Evolutionary conservation across 2,888 invertebrate species (phyloP), one percentile per base, ranked within the genome.

Genomic region (Hirtodrosophila alboralis): DNA sequence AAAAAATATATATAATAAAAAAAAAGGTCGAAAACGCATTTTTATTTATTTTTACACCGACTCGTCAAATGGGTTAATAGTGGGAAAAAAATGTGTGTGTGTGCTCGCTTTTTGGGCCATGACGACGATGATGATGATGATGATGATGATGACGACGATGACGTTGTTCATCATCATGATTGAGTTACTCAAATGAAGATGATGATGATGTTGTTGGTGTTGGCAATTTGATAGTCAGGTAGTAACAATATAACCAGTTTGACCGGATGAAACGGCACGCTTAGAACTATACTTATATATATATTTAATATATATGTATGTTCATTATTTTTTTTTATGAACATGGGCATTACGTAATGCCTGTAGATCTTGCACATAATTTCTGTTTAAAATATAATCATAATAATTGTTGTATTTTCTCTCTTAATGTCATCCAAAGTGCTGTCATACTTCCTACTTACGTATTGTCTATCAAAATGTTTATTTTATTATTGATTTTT

Each of bases 51-150:
- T 84, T 81, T 78, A 81, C 71, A 80, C 58, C 44, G 53, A 52
- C 49, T 56, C 64, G 63, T 73, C 56, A 77, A 84, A 77, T 77
- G 81, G 84, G 83, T 84, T 78, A 78, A 84, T 75, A 74, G 77
- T 74, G 71, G 71, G 66, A 77, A 84, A 69, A n/a, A n/a, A n/a
- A n/a, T n/a, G n/a, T n/a, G n/a, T n/a, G n/a, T 70, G 57, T 62
- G 53, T 41, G 53, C 53, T 67, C 72, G 48, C n/a, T 45, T 30
- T 56, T 70, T 51, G 47, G 71, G 71, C 71, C 65, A 64, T 63
- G 65, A 48, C 57, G 44, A 40, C 47, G 41, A 30, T 63, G 43
- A 31, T 23, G n/a, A n/a, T n/a, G n/a, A 64, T 63, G 65, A 48
- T 51, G 44, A 40, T 45, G 41, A 30, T 63, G 43, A 31, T 23